Conservation (phyloP, 2,797 vertebrate species). For the Gorsachius magnificus region DNA sequence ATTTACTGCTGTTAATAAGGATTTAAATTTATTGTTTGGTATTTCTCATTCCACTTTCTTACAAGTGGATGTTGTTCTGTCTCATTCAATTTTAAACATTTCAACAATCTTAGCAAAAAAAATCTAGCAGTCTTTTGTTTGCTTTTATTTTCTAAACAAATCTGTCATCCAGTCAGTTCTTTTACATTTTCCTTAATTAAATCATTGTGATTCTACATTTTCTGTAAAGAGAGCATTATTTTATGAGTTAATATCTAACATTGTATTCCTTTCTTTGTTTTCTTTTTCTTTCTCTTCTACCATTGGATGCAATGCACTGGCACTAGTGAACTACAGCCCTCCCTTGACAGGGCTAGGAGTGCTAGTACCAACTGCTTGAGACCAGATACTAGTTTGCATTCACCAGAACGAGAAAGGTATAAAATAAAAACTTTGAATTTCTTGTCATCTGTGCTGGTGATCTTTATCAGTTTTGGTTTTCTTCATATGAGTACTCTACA, state of each 20-base stretch:
- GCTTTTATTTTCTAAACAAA: conserved; percentile 72
- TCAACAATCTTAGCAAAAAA: conserved; percentile 34
- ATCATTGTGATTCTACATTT: conserved; percentile 76
- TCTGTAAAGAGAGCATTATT: conserved; percentile 78
- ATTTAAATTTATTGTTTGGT: conserved; percentile 58
- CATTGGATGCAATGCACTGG: conserved; percentile 96
- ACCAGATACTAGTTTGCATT: conserved; percentile 95
- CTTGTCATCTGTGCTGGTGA: conserved; percentile 79
- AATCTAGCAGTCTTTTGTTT: conserved; percentile 69
- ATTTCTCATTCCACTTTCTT: conserved; percentile 65
- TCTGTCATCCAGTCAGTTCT: conserved; percentile 65
- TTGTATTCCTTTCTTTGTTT: conserved; percentile 85
- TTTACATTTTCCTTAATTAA: conserved; percentile 71
- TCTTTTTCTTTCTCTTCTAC: conserved; percentile 86
- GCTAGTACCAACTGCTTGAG: conserved; percentile 99
- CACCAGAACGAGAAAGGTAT: conserved; percentile 98
- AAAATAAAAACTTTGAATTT: conserved; percentile 81
- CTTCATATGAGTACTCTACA: conserved; percentile 42
- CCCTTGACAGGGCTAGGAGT: conserved; percentile 97
- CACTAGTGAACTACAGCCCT: conserved; percentile 96
- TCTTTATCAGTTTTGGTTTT: conserved; percentile 59
- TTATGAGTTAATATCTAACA: conserved; percentile 86
- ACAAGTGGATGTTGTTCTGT: conserved; percentile 62
- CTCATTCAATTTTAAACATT: conserved; percentile 57
- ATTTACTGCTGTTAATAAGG: conserved; percentile 51